phyloP scores from a whole-genome alignment of 2,888 invertebrate genomes.

The Temnothorax rugatulus region DNA sequence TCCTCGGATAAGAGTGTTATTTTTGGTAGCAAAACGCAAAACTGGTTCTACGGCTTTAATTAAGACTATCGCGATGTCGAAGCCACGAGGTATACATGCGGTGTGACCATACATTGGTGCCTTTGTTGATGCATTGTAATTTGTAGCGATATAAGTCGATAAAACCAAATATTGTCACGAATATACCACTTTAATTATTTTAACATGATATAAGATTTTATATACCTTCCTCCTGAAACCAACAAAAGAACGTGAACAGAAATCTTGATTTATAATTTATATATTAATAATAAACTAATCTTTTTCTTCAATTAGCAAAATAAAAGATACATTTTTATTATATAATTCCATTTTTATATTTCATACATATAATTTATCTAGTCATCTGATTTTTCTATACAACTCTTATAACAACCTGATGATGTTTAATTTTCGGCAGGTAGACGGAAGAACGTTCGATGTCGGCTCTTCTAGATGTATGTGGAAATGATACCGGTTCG shows the following conservation, averaged over 20 bases:
- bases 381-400: neutral
- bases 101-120: neutral
- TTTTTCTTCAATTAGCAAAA: neutral
- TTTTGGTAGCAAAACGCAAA: constrained; percentile 7
- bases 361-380: neutral
- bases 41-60: constrained; percentile 9
- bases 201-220: neutral
- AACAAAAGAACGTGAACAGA: neutral
- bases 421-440: neutral
- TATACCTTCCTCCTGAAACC: neutral
- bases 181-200: neutral
- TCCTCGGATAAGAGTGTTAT: neutral
- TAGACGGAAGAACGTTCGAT: constrained; percentile 45
- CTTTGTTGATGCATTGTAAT: neutral
- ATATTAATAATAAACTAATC: neutral
- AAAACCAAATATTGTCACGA: neutral
- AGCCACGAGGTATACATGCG: constrained; percentile 5
- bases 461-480: constrained; percentile 73
- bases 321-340: neutral
- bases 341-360: neutral
- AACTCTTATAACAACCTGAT: neutral
- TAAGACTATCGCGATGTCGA: constrained; percentile 8
- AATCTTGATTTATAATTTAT: neutral
- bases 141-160: neutral
- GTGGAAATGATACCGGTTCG: constrained; percentile 79